Conservation (phyloP, 2,797 vertebrate genomes). For the Sarcophilus harrisii region DNA sequence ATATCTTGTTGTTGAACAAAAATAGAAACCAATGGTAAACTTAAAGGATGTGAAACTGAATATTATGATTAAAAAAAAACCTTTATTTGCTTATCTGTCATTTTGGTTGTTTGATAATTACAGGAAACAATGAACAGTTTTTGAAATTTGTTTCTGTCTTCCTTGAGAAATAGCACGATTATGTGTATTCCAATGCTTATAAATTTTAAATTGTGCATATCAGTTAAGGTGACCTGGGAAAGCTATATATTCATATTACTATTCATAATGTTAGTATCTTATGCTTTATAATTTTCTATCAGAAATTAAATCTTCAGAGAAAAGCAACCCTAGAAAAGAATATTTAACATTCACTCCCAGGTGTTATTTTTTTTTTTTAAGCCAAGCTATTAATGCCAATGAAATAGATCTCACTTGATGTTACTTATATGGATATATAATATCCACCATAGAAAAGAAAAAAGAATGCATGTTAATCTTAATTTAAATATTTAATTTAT, state of each 20-base stretch:
- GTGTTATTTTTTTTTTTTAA: background rate
- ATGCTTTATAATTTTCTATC: background rate
- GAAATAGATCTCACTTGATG: background rate
- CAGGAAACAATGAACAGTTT: background rate
- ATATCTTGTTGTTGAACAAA: background rate
- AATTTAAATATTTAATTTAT: background rate
- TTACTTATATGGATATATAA: background rate
- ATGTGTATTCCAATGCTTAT: background rate
- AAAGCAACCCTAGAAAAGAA: background rate
- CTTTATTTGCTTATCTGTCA: background rate
- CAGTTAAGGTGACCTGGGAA: background rate
- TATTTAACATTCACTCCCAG: background rate
- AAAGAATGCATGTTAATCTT: background rate
- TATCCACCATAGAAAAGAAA: slow-evolving; percentile 28
- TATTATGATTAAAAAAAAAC: background rate
- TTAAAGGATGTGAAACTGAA: background rate
- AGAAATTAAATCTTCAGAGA: slow-evolving; percentile 32
- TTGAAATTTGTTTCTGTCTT: background rate
- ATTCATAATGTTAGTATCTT: background rate
- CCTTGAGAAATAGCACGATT: background rate
- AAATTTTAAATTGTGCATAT: background rate
- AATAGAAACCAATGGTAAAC: background rate
- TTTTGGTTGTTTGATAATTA: background rate
- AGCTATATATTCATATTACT: background rate
- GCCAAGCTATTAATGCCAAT: background rate